These are phyloP conservation scores for Strongylocentrotus purpuratus DNA, from an alignment of 35 echinoderm and acorn worm genomes.

Conservation along the genomic window DNA sequence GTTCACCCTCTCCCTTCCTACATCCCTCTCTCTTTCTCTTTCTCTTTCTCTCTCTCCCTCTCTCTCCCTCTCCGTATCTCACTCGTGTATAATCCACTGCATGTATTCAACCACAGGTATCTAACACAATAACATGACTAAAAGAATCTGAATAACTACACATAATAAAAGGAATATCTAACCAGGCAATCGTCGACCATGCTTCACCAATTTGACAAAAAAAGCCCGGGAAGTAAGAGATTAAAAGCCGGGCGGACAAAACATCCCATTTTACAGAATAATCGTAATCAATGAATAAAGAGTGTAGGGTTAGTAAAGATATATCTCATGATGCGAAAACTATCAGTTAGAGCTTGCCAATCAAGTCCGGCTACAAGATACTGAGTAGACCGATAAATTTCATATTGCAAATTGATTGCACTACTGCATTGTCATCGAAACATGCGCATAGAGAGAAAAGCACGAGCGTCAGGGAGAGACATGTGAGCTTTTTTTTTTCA, in stretches of 20 bases:
- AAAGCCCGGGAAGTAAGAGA: not conserved
- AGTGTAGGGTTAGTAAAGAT: not conserved
- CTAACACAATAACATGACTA: slow-evolving; percentile 8
- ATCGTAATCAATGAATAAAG: slow-evolving; percentile 15
- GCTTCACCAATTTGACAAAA: not conserved
- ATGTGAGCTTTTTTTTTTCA: not conserved
- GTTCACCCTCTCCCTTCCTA: not conserved
- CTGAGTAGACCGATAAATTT: not conserved
- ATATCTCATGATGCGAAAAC: not conserved
- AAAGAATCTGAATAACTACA: slow-evolving; percentile 3
- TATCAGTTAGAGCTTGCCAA: not conserved
- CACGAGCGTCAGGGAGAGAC: not conserved
- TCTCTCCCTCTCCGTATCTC: not conserved
- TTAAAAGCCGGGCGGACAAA: not conserved
- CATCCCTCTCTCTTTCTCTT: not conserved
- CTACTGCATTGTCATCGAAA: not conserved
- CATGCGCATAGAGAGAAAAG: not conserved
- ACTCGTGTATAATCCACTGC: not conserved
- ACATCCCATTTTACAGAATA: not conserved
- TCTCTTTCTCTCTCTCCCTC: not conserved
- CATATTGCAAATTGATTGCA: slow-evolving; percentile 1
- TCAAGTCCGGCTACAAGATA: not conserved
- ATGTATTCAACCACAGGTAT: not conserved
- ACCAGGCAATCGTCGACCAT: not conserved
- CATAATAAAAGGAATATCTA: not conserved